Evolutionary conservation across 2,113 vertebrate genomes (phyloP), one percentile per base, ranked within the genome.

Genomic region (Isurus oxyrinchus): DNA sequence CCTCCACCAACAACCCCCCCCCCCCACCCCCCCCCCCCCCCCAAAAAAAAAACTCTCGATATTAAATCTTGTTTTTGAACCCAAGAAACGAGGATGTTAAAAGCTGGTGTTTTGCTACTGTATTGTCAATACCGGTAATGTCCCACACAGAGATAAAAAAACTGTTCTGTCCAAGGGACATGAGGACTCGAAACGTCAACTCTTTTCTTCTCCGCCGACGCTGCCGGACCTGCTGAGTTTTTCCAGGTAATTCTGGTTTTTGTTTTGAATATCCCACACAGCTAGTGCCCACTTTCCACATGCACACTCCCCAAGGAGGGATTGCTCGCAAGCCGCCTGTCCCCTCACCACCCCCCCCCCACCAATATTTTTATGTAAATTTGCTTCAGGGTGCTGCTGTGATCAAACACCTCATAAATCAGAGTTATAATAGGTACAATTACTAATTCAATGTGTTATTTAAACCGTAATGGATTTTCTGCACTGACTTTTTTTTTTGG

Each of bases 381-480:
- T 40, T 94, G 35, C n/a, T 44, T 21, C 16, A 66, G 91, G 21
- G 88, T 44, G 35, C n/a, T 44, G 61, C 61, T 44, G 69, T 67
- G 44, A 95, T 25, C n/a, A n/a, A 95, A 67, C 40, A 31, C 40
- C 0, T 66, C 93, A 11, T 95, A 49, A 69, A 49, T 67, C 63
- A 44, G 93, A 67, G 21, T 49, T 57, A 59, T 35, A 90, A 59
- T 59, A 35, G 88, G 55, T 91, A 35, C 25, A 59, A 91, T 91
- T 91, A 91, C 88, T 91, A 55, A 59, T 91, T 91, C 88, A 91
- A 91, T 91, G 53, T 91, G 88, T 91, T 91, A 91, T 61, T 91
- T 91, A n/a, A 91, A 91, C 88, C 61, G 53, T 91, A 91, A 91
- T 91, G 59, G 55, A 55, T 59, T 91, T 90, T 35, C 53, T 91